Evolutionary conservation across 2,888 invertebrate genomes (phyloP), one percentile per base, ranked within the genome.

Genomic region (Sisyra nigra): DNA sequence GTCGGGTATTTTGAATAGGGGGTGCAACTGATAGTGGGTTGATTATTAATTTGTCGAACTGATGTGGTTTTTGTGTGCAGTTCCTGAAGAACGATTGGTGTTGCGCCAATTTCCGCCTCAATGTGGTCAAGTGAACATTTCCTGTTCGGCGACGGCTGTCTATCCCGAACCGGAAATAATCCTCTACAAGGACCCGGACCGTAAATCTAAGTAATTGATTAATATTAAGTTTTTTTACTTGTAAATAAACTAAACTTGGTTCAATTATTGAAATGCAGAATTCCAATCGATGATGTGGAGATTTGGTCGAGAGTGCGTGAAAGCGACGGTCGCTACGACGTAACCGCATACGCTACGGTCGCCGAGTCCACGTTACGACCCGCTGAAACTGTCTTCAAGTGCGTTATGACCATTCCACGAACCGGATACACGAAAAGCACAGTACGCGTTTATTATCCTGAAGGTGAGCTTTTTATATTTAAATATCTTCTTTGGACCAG

Each of bases 361-460:
- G 46, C 47, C 32, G 45, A 54, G 9, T 49, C 50, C 18, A 50
- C 52, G 15, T 45, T 64, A 11, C 49, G 49, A 45, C 55, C 57
- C 24, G 62, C 62, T 1, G 41, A 18, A 11, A 55, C 59, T 30
- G 49, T 63, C 17, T 55, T 64, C 17, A 54, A 58, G 42, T 64
- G 64, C 45, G 63, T 63, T 48, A 45, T 64, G 19, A 51, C 59
- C 34, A 63, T 64, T 46, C 62, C 63, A 8, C 58, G 59, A 2
- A 63, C 63, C 6, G 62, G 60, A 36, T 64, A 64, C 45, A 57
- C 60, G 1, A 63, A 58, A 47, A 54, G 57, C 35, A 58, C 57
- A 44, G 60, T 54, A 45, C 48, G 61, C 15, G 50, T 63, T 29
- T 63, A 60, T 49, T 62, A 61, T 53, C 61, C 62, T 4, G 51